Percentiles rank a stretch among this genome's conserved stretches.
Conservation (phyloP, 1,140 invertebrate species). For the Solenopsis fugax region DNA sequence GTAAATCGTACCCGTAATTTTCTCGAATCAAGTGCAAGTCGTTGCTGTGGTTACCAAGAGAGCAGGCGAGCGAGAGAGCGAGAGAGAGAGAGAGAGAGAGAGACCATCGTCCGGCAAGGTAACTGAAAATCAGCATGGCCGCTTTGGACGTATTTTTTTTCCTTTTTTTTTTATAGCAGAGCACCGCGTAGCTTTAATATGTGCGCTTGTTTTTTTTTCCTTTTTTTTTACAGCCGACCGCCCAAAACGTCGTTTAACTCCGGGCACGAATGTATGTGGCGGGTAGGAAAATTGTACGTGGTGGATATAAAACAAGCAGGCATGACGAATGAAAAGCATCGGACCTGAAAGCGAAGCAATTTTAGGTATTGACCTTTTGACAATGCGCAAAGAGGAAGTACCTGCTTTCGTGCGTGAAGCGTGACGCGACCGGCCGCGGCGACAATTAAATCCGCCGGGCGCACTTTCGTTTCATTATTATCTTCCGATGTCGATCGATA, state of each 20-base stretch:
- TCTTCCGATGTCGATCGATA: constrained; percentile 10
- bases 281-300: constrained; percentile 65
- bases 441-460: constrained; percentile 49
- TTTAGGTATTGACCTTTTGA: constrained; percentile 67
- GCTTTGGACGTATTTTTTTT: neutral
- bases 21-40: neutral
- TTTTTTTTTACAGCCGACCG: constrained; percentile 15
- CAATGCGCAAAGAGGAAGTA: constrained; percentile 50
- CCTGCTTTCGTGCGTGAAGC: constrained; percentile 57
- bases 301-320: constrained; percentile 53
- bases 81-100: neutral
- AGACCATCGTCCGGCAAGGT: neutral
- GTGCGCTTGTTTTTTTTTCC: constrained; percentile 27
- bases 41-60: neutral
- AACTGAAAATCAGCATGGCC: constrained; percentile 26
- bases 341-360: constrained; percentile 60
- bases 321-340: constrained; percentile 64
- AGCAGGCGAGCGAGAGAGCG: neutral
- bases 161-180: neutral
- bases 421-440: constrained; percentile 12
- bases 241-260: constrained; percentile 70
- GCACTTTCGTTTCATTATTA: constrained; percentile 51
- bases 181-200: constrained; percentile 67
- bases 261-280: constrained; percentile 63
- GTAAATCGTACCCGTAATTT: constrained; percentile 7